These are phyloP conservation scores for Graptemys geographica DNA, from an alignment of 2,797 vertebrate genomes.

Conservation along the genomic window DNA sequence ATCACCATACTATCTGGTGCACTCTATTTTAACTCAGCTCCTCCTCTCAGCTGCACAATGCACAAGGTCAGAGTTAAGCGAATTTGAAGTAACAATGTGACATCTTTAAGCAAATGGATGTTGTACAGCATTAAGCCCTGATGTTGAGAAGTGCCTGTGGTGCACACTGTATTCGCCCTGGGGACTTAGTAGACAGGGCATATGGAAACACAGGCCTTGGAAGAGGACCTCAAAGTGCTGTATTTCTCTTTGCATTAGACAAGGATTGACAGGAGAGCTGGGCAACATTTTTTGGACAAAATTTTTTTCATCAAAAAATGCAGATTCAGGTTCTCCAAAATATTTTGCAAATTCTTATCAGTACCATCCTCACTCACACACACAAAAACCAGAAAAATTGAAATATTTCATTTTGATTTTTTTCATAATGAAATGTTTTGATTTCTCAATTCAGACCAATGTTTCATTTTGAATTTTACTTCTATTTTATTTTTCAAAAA, in stretches of 20 bases:
- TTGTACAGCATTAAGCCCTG: background rate
- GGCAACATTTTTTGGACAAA: background rate
- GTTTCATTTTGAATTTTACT: background rate
- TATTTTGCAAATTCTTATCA: background rate
- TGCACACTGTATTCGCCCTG: accelerated
- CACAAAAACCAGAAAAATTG: background rate
- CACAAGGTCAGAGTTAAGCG: background rate
- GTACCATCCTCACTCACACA: background rate
- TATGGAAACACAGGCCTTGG: background rate
- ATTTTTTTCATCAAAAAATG: background rate
- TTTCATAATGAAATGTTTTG: background rate
- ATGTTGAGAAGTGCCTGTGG: background rate
- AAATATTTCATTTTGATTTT: background rate
- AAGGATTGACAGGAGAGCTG: background rate
- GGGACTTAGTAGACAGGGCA: background rate
- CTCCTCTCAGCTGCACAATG: background rate
- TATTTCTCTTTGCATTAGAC: background rate
- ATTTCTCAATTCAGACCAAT: background rate
- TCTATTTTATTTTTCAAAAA: background rate
- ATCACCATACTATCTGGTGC: background rate
- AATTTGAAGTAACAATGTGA: background rate
- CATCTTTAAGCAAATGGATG: background rate
- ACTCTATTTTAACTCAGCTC: background rate
- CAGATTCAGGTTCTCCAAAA: background rate
- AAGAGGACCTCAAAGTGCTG: background rate